Conservation (phyloP, 2,888 invertebrate genomes). For the Lymantria monacha region DNA sequence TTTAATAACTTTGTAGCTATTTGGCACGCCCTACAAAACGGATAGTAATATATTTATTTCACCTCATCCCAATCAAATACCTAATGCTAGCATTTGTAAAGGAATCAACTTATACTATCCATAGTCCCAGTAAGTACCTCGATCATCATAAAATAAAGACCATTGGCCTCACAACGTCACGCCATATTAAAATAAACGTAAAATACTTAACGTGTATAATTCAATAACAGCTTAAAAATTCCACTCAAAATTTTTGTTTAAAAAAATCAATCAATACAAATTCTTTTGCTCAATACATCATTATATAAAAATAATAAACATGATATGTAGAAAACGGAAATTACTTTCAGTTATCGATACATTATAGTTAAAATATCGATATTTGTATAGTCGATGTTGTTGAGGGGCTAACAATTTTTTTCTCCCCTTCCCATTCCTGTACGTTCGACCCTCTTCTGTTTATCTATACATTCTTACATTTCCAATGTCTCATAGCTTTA, state of each 20-base stretch:
- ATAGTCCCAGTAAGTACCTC: too few species aligned
- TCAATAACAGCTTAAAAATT: neutral
- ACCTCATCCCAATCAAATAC: too few species aligned
- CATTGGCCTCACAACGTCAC: constrained; percentile 1
- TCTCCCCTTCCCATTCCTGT: neutral
- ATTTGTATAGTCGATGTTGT: constrained; percentile 15
- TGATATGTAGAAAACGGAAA: constrained; percentile 29
- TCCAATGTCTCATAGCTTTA: too few species aligned
- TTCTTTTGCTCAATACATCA: constrained; percentile 8
- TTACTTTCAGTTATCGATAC: constrained; percentile 29
- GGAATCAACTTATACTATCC: too few species aligned
- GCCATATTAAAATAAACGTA: neutral
- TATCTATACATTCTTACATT: too few species aligned
- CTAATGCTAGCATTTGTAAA: too few species aligned
- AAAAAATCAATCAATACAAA: constrained; percentile 3
- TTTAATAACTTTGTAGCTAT: too few species aligned
- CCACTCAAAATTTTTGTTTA: constrained; percentile 4
- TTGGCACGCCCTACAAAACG: too few species aligned
- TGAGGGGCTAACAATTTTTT: neutral
- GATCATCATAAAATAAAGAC: neutral
- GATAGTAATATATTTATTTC: too few species aligned
- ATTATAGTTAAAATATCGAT: constrained; percentile 28
- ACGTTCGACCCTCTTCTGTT: neutral
- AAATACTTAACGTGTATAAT: neutral
- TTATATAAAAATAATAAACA: constrained; percentile 28